Conservation (phyloP, 2,113 vertebrate species). For the Pseudorhombus dupliciocellatus region DNA sequence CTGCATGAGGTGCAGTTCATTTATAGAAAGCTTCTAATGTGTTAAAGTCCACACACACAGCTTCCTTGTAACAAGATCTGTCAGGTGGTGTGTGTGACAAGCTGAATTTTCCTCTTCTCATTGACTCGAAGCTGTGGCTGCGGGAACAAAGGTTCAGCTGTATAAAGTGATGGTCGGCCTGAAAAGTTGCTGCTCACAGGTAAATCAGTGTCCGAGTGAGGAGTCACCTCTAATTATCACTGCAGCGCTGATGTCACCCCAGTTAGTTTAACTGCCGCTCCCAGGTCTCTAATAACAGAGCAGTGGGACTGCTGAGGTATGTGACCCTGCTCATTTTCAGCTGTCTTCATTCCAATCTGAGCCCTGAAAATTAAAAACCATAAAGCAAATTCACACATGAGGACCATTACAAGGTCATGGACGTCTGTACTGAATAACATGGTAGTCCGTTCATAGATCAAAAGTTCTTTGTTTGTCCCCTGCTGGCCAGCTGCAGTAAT, state of each 20-base stretch:
- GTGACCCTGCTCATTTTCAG: background rate
- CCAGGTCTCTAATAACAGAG: conserved; percentile 16
- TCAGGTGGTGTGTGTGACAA: conserved; percentile 3
- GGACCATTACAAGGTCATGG: no score
- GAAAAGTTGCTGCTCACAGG: conserved; percentile 9
- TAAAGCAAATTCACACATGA: no score
- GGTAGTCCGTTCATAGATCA: no score
- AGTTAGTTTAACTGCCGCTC: conserved; percentile 17
- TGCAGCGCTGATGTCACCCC: conserved; percentile 13
- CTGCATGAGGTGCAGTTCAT: background rate
- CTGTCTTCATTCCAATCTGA: no score
- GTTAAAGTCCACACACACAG: conserved; percentile 35
- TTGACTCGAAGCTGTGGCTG: background rate
- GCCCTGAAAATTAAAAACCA: background rate
- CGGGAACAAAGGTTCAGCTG: conserved; percentile 13
- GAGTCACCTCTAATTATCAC: conserved; percentile 24
- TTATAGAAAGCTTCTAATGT: background rate
- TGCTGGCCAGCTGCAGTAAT: no score
- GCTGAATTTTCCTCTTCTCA: background rate
- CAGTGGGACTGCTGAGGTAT: background rate
- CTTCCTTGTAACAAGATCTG: conserved; percentile 1
- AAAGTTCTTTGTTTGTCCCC: no score
- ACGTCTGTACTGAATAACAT: no score
- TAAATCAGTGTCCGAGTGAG: conserved; percentile 11
- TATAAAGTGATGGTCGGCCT: background rate